Evolutionary conservation across 2,888 invertebrate genomes (phyloP).

Genomic region (Oxytorus armatus): DNA sequence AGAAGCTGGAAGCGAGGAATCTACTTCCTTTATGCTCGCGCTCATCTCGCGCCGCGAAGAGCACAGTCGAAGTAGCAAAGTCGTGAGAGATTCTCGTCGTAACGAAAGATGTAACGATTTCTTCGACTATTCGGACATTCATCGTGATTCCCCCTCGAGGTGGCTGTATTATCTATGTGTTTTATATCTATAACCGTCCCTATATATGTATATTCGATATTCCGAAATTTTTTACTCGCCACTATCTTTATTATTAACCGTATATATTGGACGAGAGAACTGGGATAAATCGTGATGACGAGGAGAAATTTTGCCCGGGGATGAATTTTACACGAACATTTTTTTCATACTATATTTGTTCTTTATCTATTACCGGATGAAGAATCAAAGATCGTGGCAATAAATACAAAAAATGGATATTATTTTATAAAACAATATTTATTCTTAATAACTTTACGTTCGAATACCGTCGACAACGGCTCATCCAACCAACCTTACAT

Average conservation of each 20-base stretch:
- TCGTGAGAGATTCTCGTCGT: slow-evolving; percentile 64
- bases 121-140: slow-evolving; percentile 63
- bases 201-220: slow-evolving; percentile 24
- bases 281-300: slow-evolving; percentile 55
- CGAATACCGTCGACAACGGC: slow-evolving; percentile 31
- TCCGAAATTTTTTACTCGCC: slow-evolving; percentile 58
- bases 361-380: no score
- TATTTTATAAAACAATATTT: no score
- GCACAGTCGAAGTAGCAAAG: slow-evolving; percentile 59
- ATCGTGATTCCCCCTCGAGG: slow-evolving; percentile 67
- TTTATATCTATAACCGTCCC: background rate
- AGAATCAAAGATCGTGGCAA: no score
- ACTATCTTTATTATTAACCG: slow-evolving; percentile 30
- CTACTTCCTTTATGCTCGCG: slow-evolving; percentile 62
- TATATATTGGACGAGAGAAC: slow-evolving; percentile 28
- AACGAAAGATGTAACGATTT: slow-evolving; percentile 60
- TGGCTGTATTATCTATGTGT: slow-evolving; percentile 27
- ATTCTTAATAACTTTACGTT: no score
- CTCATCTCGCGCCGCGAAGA: slow-evolving; percentile 49
- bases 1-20: slow-evolving; percentile 43
- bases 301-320: slow-evolving; percentile 61
- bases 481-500: slow-evolving; percentile 22
- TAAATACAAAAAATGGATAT: background rate
- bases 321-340: slow-evolving; percentile 30
- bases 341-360: background rate